Percentiles rank a stretch among this genome's conserved stretches.
These are phyloP conservation scores for Heptranchias perlo DNA, from an alignment of 2,113 vertebrate genomes.

Conservation along the genomic window DNA sequence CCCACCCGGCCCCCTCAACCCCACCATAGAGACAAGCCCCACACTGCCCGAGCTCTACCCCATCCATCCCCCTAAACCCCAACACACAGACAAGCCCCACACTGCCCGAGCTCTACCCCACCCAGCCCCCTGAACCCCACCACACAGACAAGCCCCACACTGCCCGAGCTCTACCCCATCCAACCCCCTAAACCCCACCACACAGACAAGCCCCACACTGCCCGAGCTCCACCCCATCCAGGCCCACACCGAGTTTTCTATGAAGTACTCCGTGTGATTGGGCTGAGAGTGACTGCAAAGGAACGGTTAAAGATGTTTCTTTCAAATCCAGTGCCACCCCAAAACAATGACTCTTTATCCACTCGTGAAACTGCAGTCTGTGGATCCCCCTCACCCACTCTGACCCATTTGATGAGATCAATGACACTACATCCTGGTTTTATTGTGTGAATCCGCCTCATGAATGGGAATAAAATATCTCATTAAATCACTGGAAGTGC, in stretches of 20 bases:
- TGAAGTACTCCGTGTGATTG: neutral
- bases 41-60: too few relatives aligned
- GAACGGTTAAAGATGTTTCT: neutral
- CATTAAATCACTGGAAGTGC: neutral
- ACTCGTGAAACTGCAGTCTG: neutral
- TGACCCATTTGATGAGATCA: neutral
- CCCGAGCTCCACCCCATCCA: neutral
- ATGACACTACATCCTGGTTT: neutral
- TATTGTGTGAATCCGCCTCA: neutral
- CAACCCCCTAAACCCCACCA: too few relatives aligned
- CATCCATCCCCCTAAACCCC: too few relatives aligned
- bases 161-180: too few relatives aligned
- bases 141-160: too few relatives aligned
- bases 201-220: too few relatives aligned
- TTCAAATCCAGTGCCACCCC: neutral
- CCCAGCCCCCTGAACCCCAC: too few relatives aligned
- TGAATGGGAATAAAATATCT: neutral
- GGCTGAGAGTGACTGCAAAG: neutral
- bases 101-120: too few relatives aligned
- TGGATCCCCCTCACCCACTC: neutral
- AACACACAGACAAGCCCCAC: too few relatives aligned
- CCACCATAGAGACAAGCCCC: too few relatives aligned
- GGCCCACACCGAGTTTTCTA: neutral
- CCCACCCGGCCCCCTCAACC: too few relatives aligned
- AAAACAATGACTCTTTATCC: neutral